These are phyloP conservation scores for Takifugu ocellatus DNA, from an alignment of 2,797 vertebrate genomes.

Conservation along the genomic window DNA sequence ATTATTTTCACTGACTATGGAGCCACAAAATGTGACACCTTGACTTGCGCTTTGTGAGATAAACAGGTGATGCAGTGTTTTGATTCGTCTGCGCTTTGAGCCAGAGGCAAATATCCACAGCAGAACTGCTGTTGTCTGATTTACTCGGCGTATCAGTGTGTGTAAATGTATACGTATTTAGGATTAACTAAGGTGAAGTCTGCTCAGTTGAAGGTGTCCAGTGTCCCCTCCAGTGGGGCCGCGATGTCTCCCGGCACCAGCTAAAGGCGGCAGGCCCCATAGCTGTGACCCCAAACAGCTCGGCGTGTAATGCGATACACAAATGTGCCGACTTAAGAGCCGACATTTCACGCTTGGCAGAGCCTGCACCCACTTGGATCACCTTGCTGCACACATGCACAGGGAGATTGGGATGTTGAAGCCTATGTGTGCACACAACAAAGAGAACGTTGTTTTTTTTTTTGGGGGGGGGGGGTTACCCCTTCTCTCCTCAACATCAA, in stretches of 20 bases:
- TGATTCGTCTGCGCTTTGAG: conserved; percentile 43
- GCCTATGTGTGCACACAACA: conserved; percentile 38
- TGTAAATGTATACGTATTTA: conserved; percentile 51
- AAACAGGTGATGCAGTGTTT: conserved; percentile 44
- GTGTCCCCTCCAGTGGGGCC: conserved; percentile 63
- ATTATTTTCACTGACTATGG: conserved; percentile 10
- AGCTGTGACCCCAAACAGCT: conserved; percentile 68
- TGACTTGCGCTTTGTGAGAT: conserved; percentile 42
- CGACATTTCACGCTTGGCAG: conserved; percentile 71
- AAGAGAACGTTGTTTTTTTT: conserved; percentile 64
- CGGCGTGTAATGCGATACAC: conserved; percentile 68
- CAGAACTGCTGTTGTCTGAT: conserved; percentile 41
- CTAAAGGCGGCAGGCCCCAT: conserved; percentile 55
- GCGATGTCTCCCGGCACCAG: conserved; percentile 59
- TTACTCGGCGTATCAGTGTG: conserved; percentile 24
- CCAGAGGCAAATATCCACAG: conserved; percentile 35
- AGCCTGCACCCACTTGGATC: conserved; percentile 62
- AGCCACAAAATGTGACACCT: conserved; percentile 30
- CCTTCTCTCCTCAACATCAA: conserved; percentile 71
- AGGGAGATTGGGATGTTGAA: conserved; percentile 19
- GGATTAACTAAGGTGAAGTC: conserved; percentile 61
- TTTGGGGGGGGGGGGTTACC: not conserved
- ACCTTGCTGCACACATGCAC: conserved; percentile 39
- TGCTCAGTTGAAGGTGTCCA: conserved; percentile 52
- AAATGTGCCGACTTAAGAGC: conserved; percentile 61